Conservation (phyloP, 2,797 vertebrate genomes). For the Arctocebus calabarensis region DNA sequence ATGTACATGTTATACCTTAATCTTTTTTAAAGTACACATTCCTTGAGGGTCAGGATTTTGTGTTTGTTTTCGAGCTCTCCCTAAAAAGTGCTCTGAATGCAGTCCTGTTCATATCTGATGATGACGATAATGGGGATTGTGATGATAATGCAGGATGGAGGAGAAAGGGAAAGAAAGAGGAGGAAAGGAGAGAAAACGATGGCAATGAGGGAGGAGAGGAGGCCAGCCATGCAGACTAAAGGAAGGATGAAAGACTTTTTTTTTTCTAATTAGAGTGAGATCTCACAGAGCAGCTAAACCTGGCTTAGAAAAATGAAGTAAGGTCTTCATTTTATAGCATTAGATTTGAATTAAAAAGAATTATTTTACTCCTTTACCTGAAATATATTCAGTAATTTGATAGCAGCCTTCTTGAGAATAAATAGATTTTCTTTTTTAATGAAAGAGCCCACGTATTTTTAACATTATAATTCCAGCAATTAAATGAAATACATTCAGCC, state of each 20-base stretch:
- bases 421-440: background rate
- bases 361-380: constrained; percentile 21
- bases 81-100: background rate
- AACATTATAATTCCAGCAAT: background rate
- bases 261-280: background rate
- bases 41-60: background rate
- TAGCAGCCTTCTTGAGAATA: background rate
- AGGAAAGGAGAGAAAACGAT: background rate
- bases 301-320: background rate
- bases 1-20: background rate
- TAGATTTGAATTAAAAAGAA: constrained; percentile 26
- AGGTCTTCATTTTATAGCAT: background rate
- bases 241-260: background rate
- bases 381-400: constrained; percentile 40
- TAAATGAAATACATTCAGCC: constrained; percentile 5
- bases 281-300: background rate
- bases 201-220: background rate
- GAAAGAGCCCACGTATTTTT: background rate
- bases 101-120: background rate
- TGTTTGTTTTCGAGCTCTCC: background rate
- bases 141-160: background rate
- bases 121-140: too few relatives aligned
- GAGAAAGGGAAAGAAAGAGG: too few relatives aligned
- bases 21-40: background rate
- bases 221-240: background rate